Evolutionary conservation across 2,888 invertebrate species (phyloP).

Genomic region (Fragum sueziense): DNA sequence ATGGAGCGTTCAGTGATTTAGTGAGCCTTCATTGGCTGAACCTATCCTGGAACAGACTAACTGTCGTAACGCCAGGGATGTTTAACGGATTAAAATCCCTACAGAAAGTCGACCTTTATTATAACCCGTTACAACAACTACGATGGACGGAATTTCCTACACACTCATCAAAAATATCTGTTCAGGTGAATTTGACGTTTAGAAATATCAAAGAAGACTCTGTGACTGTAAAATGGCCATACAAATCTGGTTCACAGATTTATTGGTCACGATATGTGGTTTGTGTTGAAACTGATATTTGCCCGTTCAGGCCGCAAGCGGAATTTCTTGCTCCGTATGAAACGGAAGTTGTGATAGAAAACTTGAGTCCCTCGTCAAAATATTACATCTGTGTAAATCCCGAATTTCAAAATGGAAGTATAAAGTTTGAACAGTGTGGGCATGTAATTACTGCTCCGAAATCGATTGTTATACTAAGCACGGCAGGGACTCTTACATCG

Average conservation of each 20-base stretch:
- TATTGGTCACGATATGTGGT: conserved; percentile 64
- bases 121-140: conserved; percentile 60
- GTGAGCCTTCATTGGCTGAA: conserved; percentile 61
- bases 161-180: conserved; percentile 23
- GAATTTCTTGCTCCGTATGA: conserved; percentile 61
- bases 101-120: conserved; percentile 51
- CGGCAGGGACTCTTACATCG: conserved; percentile 13
- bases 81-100: conserved; percentile 49
- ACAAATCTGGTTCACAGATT: conserved; percentile 59
- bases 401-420: conserved; percentile 51
- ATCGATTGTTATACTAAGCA: conserved; percentile 4
- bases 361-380: conserved; percentile 53
- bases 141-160: conserved; percentile 43
- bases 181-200: conserved; percentile 62
- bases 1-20: conserved; percentile 57
- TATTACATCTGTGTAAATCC: conserved; percentile 69
- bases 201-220: conserved; percentile 41
- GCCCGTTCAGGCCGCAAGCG: conserved; percentile 56
- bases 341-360: conserved; percentile 40
- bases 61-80: conserved; percentile 39
- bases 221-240: conserved; percentile 64
- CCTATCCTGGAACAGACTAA: conserved; percentile 60
- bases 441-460: conserved; percentile 28
- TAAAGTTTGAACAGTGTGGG: conserved; percentile 60
- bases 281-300: conserved; percentile 50